Evolutionary conservation across 2,797 vertebrate species (phyloP).

Genomic region (Acanthornis magna): DNA sequence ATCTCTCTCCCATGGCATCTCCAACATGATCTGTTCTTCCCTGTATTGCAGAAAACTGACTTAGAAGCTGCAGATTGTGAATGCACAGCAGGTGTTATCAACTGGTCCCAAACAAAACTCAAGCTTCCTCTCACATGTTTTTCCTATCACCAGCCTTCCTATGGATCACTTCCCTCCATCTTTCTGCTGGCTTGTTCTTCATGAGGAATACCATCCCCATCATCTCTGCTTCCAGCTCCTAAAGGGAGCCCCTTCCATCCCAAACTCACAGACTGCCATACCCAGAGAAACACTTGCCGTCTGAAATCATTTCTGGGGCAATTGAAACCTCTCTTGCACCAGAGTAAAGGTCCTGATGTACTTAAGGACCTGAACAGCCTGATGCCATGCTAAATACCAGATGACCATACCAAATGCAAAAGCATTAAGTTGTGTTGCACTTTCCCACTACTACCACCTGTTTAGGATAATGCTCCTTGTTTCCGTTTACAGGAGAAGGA

Average conservation of each 20-base stretch:
- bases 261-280: background rate
- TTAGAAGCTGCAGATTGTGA: background rate
- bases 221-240: background rate
- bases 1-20: background rate
- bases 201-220: background rate
- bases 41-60: background rate
- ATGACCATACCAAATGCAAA: background rate
- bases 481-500: background rate
- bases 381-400: background rate
- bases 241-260: background rate
- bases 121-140: background rate
- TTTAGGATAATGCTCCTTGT: background rate
- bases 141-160: background rate
- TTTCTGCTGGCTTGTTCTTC: background rate
- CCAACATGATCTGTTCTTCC: background rate
- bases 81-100: background rate
- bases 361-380: background rate
- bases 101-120: background rate
- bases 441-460: background rate
- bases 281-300: background rate
- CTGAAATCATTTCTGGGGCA: background rate
- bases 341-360: background rate
- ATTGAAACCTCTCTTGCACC: background rate
- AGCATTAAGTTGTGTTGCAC: background rate
- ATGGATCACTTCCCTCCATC: background rate